Evolutionary conservation across 2,113 vertebrate species (phyloP).

Genomic region (Origma solitaria): DNA sequence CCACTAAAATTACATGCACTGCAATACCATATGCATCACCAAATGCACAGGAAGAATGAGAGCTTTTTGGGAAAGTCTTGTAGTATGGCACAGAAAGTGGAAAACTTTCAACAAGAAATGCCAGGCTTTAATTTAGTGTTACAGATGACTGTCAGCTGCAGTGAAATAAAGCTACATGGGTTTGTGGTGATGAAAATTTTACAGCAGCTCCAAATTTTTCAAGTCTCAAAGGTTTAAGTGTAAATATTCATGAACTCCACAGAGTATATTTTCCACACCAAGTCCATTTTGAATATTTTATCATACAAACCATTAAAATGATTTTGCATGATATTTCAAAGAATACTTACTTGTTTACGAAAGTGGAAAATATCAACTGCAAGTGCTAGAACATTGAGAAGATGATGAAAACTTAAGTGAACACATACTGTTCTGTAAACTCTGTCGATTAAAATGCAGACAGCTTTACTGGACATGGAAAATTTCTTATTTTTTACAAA

Average conservation of each 20-base stretch:
- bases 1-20: neutral
- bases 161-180: neutral
- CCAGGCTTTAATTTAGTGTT: neutral
- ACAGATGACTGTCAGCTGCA: neutral
- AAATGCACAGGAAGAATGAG: neutral
- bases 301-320: neutral
- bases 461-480: neutral
- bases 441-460: neutral
- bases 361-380: neutral
- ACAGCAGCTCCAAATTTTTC: neutral
- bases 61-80: neutral
- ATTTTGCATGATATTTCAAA: slow-evolving; percentile 10
- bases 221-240: slow-evolving; percentile 21
- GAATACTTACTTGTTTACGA: neutral
- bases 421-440: neutral
- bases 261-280: neutral
- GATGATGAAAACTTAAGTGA: neutral
- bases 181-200: neutral
- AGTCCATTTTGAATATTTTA: slow-evolving; percentile 40
- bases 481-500: neutral
- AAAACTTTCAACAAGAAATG: neutral
- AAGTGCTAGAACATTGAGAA: neutral
- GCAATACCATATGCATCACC: neutral
- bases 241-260: slow-evolving; percentile 44
- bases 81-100: neutral